Conservation (phyloP, 1,140 invertebrate genomes). For the Apocrypta bakeri region DNA sequence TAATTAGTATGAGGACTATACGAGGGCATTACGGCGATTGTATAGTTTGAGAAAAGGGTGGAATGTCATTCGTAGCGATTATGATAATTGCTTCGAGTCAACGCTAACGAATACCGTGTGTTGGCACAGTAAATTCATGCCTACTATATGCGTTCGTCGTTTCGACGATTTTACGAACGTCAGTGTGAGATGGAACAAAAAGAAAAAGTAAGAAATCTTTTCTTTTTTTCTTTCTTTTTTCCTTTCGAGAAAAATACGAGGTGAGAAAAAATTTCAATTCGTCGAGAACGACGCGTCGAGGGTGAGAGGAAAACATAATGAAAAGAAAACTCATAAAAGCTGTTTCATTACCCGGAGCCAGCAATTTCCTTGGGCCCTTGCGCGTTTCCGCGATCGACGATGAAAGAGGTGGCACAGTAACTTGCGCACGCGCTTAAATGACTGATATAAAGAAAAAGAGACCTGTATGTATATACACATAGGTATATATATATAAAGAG, state of each 20-base stretch:
- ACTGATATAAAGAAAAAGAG: constrained; percentile 30
- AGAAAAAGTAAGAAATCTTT: too few species aligned
- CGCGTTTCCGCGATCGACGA: constrained; percentile 27
- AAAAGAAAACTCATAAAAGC: constrained; percentile 42
- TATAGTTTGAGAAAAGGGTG: background rate
- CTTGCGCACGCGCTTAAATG: background rate
- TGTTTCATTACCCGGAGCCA: constrained; percentile 32
- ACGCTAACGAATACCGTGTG: too few species aligned
- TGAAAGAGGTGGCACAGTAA: constrained; percentile 19
- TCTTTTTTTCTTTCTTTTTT: too few species aligned
- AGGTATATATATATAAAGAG: background rate
- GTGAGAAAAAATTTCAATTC: background rate
- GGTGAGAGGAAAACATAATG: background rate
- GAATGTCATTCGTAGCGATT: background rate
- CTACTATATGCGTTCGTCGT: too few species aligned
- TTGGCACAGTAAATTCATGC: too few species aligned
- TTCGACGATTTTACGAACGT: too few species aligned
- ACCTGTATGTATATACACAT: background rate
- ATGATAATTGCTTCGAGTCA: background rate
- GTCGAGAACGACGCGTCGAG: background rate
- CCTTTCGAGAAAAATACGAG: background rate
- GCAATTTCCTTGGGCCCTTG: constrained; percentile 23
- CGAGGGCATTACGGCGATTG: background rate
- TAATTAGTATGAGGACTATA: background rate
- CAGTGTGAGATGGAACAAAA: too few species aligned